Evolutionary conservation across 2,888 invertebrate species (phyloP), one percentile per base, ranked within the genome.

Genomic region (Tenodera sinensis): DNA sequence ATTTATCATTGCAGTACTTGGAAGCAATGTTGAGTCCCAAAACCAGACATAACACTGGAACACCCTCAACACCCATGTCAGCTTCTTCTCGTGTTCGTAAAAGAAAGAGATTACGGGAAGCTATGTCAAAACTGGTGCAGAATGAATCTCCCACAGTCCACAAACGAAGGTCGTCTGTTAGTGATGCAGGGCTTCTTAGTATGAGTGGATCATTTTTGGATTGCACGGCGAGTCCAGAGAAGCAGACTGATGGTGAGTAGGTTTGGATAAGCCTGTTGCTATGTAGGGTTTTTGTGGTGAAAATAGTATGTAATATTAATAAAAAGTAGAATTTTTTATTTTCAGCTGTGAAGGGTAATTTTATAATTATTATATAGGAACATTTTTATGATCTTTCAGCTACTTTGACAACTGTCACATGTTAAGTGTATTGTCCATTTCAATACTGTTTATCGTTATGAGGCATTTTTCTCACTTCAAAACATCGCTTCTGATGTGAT

Each of bases 151-250:
- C 96, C 27, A 71, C 54, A 8, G 15, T 71, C 20, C 95, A 96
- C 92, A 98, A 98, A 93, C 95, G 98, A 42, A 95, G 98, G 91
- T 98, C 98, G 1, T 97, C 97, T 12, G 96, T 97, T 85, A 97
- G 97, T 91, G 98, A 98, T 93, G 96, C 97, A 85, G 97, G 97
- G 81, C 95, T 97, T 90, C 95, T 98, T 89, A 97, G 97, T 91
- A 96, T 97, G 89, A 97, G 97, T 91, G 97, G 97, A 71, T 98
- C 98, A 91, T 97, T 98, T 93, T 95, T 98, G 91, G 98, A 98
- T 93, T 97, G 97, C 92, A 98, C 98, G 88, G 95, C 30, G 20
- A 88, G 81, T 34, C 82, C 87, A 12, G 87, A 82, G 14, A 82
- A 87, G 27, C 87, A 83, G n/a, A 3, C 82, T 83, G 87, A 83